phyloP scores from a whole-genome alignment of 2,113 vertebrate species.

The Xenopus laevis region DNA sequence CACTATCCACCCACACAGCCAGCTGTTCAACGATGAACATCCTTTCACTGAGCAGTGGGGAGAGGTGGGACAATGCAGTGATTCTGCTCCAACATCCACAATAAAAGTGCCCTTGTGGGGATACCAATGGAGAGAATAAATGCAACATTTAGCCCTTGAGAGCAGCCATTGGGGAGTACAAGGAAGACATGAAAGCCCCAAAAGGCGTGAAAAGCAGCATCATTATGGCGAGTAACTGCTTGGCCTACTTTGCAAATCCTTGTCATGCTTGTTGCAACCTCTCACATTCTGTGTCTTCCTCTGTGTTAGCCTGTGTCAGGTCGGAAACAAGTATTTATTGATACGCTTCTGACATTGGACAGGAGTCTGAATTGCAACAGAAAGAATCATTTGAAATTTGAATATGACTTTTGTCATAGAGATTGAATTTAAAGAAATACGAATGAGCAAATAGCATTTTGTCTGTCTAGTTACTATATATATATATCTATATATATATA shows the following conservation, averaged over 20 bases:
- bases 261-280: too few species aligned
- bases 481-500: too few species aligned
- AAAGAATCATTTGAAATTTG: too few species aligned
- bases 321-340: too few species aligned
- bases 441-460: too few species aligned
- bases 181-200: background rate
- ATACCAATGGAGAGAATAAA: background rate
- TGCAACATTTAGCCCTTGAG: background rate
- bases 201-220: too few species aligned
- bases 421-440: too few species aligned
- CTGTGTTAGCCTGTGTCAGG: too few species aligned
- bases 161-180: background rate
- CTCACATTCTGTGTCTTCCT: background rate
- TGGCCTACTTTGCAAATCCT: background rate
- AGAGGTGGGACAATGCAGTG: conserved; percentile 52
- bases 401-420: too few species aligned
- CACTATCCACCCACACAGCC: conserved; percentile 19
- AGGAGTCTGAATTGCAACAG: too few species aligned
- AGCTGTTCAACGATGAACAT: conserved; percentile 30
- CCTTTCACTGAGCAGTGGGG: background rate
- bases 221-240: background rate
- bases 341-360: too few species aligned
- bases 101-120: background rate
- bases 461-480: too few species aligned
- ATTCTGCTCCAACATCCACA: conserved; percentile 22